Evolutionary conservation across 2,797 vertebrate genomes (phyloP), one percentile per base, ranked within the genome.

Genomic region (Valencia hispanica): DNA sequence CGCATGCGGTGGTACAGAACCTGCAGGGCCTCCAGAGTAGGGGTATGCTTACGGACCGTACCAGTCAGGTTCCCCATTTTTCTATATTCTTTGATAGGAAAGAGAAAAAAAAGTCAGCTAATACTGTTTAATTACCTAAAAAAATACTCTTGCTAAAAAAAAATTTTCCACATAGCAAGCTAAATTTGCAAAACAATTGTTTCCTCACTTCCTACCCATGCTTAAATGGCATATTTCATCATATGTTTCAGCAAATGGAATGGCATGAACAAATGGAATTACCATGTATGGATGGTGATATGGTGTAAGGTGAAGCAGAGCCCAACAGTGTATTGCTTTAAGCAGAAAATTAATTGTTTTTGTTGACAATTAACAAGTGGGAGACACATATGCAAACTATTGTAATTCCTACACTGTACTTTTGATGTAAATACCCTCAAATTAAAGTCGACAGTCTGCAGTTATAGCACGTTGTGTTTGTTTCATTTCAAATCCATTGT

Each of bases 1-100:
- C 94, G 95, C 98, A 99, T 98, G 69, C 97, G 96, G 84, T 97
- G 97, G 94, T 99, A 99, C 18, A 99, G 95, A 72, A 97, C 95
- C 93, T 99, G 97, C 84, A 99, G 94, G 9, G 98, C 98, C 92
- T 98, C 97, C 25, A 97, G 95, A 70, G 97, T 97, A 27, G 98
- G 98, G 7, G 96, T 95, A 59, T 97, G 96, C 91, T 99, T 99
- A 80, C 96, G 98, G 74, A 99, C 97, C 2, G 98, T 99, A 80
- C 97, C 97, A 39, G 98, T 99, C 95, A 98, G 94, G 91, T 99
- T 99, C 61, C 98, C 98, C 94, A 98, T 96, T 89, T 97, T 99
- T 92, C 94, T 96, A 80, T 99, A 98, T 75, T 97, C 98, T 99
- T 94, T 25, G 91, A 79, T 69, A 32, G 73, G 7, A 65, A 66